A percentile compares a stretch with the other conserved stretches of the same genome.
Evolutionary conservation across 2,113 vertebrate species (phyloP).

Genomic region (Anolis sagrei): DNA sequence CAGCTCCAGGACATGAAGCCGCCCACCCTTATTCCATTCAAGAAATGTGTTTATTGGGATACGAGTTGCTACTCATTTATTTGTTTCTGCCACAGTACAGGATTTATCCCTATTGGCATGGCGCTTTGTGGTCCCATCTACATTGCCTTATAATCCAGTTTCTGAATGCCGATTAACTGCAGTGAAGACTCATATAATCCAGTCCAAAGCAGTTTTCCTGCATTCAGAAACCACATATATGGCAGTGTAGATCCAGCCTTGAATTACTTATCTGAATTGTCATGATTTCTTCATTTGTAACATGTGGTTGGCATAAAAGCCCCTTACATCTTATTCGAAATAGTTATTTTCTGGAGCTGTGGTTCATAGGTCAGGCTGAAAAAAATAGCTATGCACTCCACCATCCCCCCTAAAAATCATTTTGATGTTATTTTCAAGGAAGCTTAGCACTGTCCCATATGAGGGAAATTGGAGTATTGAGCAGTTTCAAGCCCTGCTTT

Average conservation of each 20-base stretch:
- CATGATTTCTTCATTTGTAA: neutral
- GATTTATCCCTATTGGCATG: neutral
- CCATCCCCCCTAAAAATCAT: conserved; percentile 3
- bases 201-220: too few relatives aligned
- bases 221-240: too few relatives aligned
- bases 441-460: conserved; percentile 41
- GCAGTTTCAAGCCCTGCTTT: conserved; percentile 50
- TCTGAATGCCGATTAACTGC: too few relatives aligned
- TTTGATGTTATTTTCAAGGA: conserved; percentile 41
- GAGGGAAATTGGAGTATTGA: conserved; percentile 14
- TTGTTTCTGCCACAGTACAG: neutral
- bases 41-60: too few relatives aligned
- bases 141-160: too few relatives aligned
- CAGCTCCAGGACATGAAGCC: too few relatives aligned
- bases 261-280: neutral
- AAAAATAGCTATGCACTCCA: neutral
- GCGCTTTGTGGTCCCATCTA: too few relatives aligned
- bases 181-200: too few relatives aligned
- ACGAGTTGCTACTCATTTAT: too few relatives aligned
- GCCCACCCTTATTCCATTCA: too few relatives aligned
- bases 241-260: too few relatives aligned
- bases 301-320: neutral
- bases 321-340: neutral
- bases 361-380: neutral
- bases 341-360: neutral